A percentile compares a stretch with the other conserved stretches of the same genome.
Conservation (phyloP, 2,888 invertebrate species). For the Sarcophaga variegata region DNA sequence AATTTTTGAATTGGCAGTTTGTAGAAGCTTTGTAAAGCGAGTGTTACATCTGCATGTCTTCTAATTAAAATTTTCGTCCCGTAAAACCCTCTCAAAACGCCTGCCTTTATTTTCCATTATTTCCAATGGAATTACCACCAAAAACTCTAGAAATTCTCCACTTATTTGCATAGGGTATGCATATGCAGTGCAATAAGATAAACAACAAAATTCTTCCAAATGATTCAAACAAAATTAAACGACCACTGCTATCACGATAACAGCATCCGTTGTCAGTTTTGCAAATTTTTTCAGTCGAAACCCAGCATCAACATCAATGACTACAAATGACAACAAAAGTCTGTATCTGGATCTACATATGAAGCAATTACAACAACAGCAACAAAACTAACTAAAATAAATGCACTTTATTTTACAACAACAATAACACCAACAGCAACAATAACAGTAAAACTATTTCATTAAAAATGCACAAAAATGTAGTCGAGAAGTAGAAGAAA, state of each 20-base stretch:
- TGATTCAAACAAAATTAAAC: constrained; percentile 61
- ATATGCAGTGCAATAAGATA: constrained; percentile 3
- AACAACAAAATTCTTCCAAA: constrained; percentile 42
- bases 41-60: too few species aligned
- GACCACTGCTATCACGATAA: constrained; percentile 60
- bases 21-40: too few species aligned
- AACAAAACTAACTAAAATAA: constrained; percentile 14
- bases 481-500: constrained; percentile 33
- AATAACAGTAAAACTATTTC: constrained; percentile 53
- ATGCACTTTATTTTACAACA: constrained; percentile 17
- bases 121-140: too few species aligned
- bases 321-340: constrained; percentile 56
- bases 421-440: neutral
- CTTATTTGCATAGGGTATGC: constrained; percentile 2
- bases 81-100: too few species aligned
- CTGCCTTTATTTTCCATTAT: too few species aligned
- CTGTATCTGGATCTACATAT: constrained; percentile 28
- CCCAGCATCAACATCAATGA: constrained; percentile 39
- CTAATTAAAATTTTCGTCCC: too few species aligned
- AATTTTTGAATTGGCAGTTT: too few species aligned
- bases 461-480: constrained; percentile 60
- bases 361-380: constrained; percentile 28
- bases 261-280: constrained; percentile 65
- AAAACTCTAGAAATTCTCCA: neutral
- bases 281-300: constrained; percentile 32